Conservation (phyloP, 2,797 vertebrate species). For the Taenioides sp. region DNA sequence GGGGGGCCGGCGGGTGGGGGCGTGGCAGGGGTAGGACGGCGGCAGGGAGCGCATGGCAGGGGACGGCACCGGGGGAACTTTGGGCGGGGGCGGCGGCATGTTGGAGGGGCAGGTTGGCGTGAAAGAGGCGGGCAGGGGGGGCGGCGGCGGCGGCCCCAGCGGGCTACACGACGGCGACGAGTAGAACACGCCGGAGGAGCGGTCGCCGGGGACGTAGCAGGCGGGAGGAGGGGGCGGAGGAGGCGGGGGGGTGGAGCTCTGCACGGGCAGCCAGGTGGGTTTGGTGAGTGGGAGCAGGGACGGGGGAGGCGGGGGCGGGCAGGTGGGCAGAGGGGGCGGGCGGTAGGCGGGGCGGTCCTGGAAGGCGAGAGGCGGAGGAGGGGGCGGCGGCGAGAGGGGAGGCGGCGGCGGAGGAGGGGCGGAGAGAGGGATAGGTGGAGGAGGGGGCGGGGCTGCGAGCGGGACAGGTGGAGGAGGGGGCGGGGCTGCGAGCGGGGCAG, state of each 20-base stretch:
- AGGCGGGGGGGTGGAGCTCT: conserved; percentile 55
- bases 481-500: conserved; percentile 48
- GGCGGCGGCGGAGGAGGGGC: conserved; percentile 56
- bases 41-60: conserved; percentile 76
- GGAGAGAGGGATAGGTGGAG: conserved; percentile 26
- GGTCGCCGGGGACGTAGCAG: conserved; percentile 53
- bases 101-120: conserved; percentile 61
- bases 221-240: conserved; percentile 50
- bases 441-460: conserved; percentile 21
- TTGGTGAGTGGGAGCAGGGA: conserved; percentile 66
- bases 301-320: conserved; percentile 62
- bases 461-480: conserved; percentile 35
- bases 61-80: conserved; percentile 72
- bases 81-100: conserved; percentile 75
- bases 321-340: conserved; percentile 63
- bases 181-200: conserved; percentile 63
- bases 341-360: conserved; percentile 68
- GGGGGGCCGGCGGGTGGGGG: conserved; percentile 75
- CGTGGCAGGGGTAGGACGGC: conserved; percentile 75
- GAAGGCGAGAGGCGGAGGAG: conserved; percentile 60
- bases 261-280: conserved; percentile 77
- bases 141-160: conserved; percentile 67
- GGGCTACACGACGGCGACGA: conserved; percentile 47
- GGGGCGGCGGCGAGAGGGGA: conserved; percentile 62
- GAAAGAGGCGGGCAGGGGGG: conserved; percentile 64